These are phyloP conservation scores for Eucera pruinosa DNA, from an alignment of 2,888 invertebrate genomes.

Conservation along the genomic window DNA sequence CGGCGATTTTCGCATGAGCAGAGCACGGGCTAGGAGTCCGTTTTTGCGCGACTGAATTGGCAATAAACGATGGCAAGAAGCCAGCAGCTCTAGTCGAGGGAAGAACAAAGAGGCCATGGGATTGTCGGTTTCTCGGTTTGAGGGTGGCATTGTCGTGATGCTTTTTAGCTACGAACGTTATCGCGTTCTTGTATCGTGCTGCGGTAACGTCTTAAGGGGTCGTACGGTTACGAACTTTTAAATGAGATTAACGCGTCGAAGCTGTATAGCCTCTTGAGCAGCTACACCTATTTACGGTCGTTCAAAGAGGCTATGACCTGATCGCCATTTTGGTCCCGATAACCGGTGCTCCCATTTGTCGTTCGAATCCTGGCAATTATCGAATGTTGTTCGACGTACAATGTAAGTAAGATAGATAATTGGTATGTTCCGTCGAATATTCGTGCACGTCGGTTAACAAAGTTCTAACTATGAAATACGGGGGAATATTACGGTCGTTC, in stretches of 20 bases:
- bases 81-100: conserved; percentile 11
- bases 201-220: conserved; percentile 38
- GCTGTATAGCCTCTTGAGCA: conserved; percentile 36
- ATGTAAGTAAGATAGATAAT: conserved; percentile 4
- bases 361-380: conserved; percentile 3
- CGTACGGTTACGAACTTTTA: conserved; percentile 50
- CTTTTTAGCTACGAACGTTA: conserved; percentile 34
- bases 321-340: neutral
- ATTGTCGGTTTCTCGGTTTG: conserved; percentile 4
- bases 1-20: conserved; percentile 41
- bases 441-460: conserved; percentile 7
- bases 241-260: conserved; percentile 54
- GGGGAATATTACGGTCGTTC: neutral
- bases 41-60: conserved; percentile 46
- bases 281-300: too few species aligned
- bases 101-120: conserved; percentile 48
- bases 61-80: conserved; percentile 56
- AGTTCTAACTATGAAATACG: neutral
- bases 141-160: conserved; percentile 45
- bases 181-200: conserved; percentile 34
- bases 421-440: neutral
- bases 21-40: neutral
- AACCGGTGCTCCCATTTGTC: neutral
- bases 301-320: conserved; percentile 17
- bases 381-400: neutral